Evolutionary conservation across 1,140 invertebrate species (phyloP), one percentile per base, ranked within the genome.

Genomic region (Zaprionus lachaisei): DNA sequence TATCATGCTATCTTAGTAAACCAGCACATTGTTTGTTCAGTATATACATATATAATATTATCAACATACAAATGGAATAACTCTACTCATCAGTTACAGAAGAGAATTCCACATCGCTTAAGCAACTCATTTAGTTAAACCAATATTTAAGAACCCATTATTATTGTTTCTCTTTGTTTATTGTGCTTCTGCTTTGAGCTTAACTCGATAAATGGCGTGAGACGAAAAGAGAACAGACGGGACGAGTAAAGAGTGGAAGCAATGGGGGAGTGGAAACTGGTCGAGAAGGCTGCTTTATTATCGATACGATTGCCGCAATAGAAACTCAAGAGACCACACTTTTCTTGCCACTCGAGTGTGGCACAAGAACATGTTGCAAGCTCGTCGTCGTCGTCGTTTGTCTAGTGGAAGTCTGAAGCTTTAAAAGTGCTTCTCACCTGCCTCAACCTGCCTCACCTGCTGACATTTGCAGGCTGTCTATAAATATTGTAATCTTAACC

Each of bases 341-440:
- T 17, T 41, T n/a, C n/a, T 72, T 72, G 63, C 51, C 66, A 70
- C 66, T 49, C 28, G 11, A 37, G 34, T 37, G 71, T 62, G 38
- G 41, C 54, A 58, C 41, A 56, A 37, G 34, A 47, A 47, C 41
- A 26, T 74, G 81, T 68, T 77, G 82, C 70, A 83, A 84, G 64
- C 65, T 74, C 34, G 9, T 34, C 9, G 31, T 34, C 31, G 31
- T 17, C 24, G 78, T 60, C n/a, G 47, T 56, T 5, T 51, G 76
- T 63, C 54, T 75, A 63, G 67, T 31, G 28, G 15, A 51, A 64
- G 81, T 65, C 62, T 77, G 83, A 86, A 86, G 83, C 80, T 62
- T 66, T 66, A 80, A 81, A 86, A 87, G 80, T 86, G 83, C 74
- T 87, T 80, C 83, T 79, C 79, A 86, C 82, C 70, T 84, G 62